phyloP scores from a whole-genome alignment of 2,888 invertebrate species.

The Drosophila nr. perissopoda region DNA sequence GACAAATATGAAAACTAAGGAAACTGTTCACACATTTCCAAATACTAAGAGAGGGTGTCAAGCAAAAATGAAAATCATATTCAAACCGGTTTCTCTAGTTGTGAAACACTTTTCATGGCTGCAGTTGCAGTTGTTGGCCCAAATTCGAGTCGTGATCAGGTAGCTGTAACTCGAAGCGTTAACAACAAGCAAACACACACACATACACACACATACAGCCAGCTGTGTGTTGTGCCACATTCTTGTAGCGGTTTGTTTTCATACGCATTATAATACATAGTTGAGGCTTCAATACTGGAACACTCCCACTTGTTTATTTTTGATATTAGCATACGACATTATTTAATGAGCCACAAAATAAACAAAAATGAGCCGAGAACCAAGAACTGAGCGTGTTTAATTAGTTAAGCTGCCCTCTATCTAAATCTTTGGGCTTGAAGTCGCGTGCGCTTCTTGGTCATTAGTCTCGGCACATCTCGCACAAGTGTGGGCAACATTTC shows the following conservation, averaged over 20 bases:
- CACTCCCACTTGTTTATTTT: constrained; percentile 5
- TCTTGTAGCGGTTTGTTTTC: constrained; percentile 25
- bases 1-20: constrained; percentile 31
- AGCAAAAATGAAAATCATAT: background rate
- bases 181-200: constrained; percentile 28
- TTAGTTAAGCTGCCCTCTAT: constrained; percentile 49
- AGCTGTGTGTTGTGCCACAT: constrained; percentile 43
- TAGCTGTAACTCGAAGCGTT: constrained; percentile 34
- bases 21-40: constrained; percentile 34
- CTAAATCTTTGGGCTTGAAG: constrained; percentile 37
- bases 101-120: constrained; percentile 27
- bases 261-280: background rate
- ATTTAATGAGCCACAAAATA: constrained; percentile 43
- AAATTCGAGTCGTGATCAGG: constrained; percentile 43
- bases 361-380: constrained; percentile 16
- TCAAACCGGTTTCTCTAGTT: constrained; percentile 48
- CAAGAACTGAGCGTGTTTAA: constrained; percentile 55
- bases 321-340: constrained; percentile 21
- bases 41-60: constrained; percentile 1
- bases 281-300: background rate
- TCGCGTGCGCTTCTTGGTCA: constrained; percentile 49
- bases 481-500: constrained; percentile 1
- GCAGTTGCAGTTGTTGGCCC: constrained; percentile 31
- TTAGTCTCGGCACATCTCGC: constrained; percentile 33
- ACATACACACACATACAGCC: background rate